Base-by-base conservation (phyloP, 2,888 invertebrate genomes). In the Carpatolechia fugitivella region DNA sequence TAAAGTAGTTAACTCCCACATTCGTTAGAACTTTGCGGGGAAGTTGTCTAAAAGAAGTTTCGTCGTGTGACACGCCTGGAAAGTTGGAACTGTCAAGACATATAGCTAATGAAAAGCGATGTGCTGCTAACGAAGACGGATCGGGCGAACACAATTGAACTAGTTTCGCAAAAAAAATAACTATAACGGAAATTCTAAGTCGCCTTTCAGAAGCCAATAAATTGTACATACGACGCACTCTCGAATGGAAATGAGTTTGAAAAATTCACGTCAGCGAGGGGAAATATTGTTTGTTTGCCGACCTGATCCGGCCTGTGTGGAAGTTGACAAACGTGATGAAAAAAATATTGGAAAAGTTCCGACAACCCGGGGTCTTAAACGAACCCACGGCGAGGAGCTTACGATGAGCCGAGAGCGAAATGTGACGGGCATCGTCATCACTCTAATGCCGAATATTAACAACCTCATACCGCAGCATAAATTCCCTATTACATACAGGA, bases 271-370 rank as follows among this genome's bases (percentile, higher is more conserved):
- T 77, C 76, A 72, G 71, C 69, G 64, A 66, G 66, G 3, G 66
- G 63, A 79, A 81, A 80, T 81, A 84, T 80, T 81, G 79, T 80
- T 83, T 85, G 82, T 86, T 84, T 81, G 78, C 74, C 75, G 71
- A 77, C 74, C 74, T 77, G 80, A 81, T 76, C 76, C 75, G 65
- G 65, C 62, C 66, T 62, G 70, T 62, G 70, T 61, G 66, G 61
- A 77, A 80, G 75, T 80, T 84, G 78, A 82, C 79, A 79, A 78
- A 80, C 76, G 72, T 78, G 78, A 85, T 82, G 80, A 80, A 81
- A 84, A 85, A 83, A 84, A 85, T 86, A 87, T 86, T 85, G 81
- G 80, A 76, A 82, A 87, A 87, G 78, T 85, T 87, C 24, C 44
- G 20, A 50, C 56, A 59, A 59, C 61, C 59, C 60, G 64, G 72